Base-by-base conservation (phyloP, 2,113 vertebrate genomes). In the Pterocles gutturalis region DNA sequence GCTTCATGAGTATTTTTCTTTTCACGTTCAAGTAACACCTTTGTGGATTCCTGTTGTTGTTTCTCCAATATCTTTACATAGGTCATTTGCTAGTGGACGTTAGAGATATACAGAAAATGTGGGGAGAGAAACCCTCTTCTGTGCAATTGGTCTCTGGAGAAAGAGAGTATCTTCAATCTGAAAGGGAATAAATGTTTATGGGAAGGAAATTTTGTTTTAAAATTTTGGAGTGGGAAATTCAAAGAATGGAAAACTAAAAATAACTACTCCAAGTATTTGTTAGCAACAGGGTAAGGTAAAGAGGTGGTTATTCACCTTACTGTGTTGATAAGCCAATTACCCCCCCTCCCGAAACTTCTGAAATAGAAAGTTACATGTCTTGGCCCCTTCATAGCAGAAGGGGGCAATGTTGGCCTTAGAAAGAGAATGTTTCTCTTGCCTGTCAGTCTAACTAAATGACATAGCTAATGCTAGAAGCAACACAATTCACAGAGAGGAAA, bases 351-450 rank as follows among this genome's bases (percentile, higher is more conserved):
- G 28, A 20, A 77, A 49, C 7, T 19, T 77, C 10, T 0, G 5
- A 51, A 38, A 13, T 34, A 24, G 34, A 33, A 53, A 60, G 20
- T 83, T 79, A 9, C 38, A 4, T 77, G 90, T 80, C 49, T 64
- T 94, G 38, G 7, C n/a, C 36, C 5, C 21, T 75, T 87, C 81
- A 3, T 5, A 85, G 75, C 97, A 97, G 78, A 83, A 95, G 97
- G 55, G 94, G 97, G 97, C 93, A 95, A 87, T 93, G 77, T 96
- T 95, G 16, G 26, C 53, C 73, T 96, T 89, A 33, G 58, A 87
- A 96, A 88, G 64, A 38, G 33, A 34, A 14, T 49, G 77, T 87
- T 73, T 80, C 64, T 26, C 16, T 34, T 34, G n/a, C 36, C 18
- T 31, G 13, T 83, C 26, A 15, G 13, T 51, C 19, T 26, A 18